Conservation (phyloP, 2,113 vertebrate species). For the Oryzias curvinotus region DNA sequence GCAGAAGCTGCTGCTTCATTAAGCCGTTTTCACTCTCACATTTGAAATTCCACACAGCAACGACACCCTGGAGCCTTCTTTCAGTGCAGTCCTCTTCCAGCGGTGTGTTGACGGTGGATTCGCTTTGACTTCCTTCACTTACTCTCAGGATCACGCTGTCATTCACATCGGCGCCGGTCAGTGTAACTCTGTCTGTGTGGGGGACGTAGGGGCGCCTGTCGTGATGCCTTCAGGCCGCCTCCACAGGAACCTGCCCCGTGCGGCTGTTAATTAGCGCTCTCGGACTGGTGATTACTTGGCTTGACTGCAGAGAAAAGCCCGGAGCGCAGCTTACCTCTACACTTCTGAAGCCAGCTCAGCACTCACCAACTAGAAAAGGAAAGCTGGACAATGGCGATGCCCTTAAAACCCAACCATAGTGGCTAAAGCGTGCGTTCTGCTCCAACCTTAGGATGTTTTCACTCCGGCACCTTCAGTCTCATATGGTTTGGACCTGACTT, state of each 20-base stretch:
- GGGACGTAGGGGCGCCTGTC: conserved; percentile 48
- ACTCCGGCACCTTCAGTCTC: too few species aligned
- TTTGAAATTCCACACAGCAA: background rate
- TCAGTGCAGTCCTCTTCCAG: background rate
- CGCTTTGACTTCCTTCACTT: conserved; percentile 10
- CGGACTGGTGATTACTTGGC: conserved; percentile 43
- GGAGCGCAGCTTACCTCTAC: conserved; percentile 2
- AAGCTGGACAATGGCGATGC: background rate
- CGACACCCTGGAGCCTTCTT: background rate
- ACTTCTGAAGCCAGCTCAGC: conserved; percentile 20
- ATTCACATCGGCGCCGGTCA: background rate
- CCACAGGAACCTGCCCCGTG: conserved; percentile 24
- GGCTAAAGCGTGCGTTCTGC: background rate
- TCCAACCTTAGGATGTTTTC: background rate
- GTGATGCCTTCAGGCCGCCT: conserved; percentile 22
- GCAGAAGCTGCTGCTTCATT: conserved; percentile 32
- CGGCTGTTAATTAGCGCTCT: conserved; percentile 55
- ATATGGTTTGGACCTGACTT: too few species aligned
- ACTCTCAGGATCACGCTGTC: conserved; percentile 13
- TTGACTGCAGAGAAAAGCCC: conserved; percentile 23
- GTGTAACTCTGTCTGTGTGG: conserved; percentile 23
- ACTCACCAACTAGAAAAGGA: accelerated
- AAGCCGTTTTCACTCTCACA: background rate
- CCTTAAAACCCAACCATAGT: background rate
- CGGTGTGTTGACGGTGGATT: conserved; percentile 18